Percentiles rank a stretch among this genome's conserved stretches.
Evolutionary conservation across 2,888 invertebrate species (phyloP).

Genomic region (Acleris sparsana): DNA sequence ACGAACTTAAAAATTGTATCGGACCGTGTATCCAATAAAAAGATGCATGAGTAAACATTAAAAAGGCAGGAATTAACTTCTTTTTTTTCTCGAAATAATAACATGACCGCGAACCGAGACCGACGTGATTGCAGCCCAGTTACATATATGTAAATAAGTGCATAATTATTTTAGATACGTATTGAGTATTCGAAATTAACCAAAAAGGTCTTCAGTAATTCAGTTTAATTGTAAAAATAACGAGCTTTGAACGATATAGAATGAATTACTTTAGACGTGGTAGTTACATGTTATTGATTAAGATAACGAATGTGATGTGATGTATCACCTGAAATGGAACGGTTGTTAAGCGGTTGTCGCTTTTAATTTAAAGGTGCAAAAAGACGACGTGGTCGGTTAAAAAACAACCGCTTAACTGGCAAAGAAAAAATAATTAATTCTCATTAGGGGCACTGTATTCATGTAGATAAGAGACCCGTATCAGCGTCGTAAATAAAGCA

Average conservation of each 20-base stretch:
- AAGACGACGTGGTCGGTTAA: slow-evolving; percentile 5
- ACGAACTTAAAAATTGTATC: slow-evolving; percentile 26
- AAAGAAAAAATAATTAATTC: slow-evolving; percentile 27
- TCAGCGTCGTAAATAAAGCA: slow-evolving; percentile 20
- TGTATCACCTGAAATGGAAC: no score
- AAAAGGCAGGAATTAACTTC: slow-evolving; percentile 30
- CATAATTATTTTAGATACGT: no score
- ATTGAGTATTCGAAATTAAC: no score
- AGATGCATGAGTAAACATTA: slow-evolving; percentile 37
- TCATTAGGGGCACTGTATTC: slow-evolving; percentile 32
- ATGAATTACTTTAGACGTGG: no score
- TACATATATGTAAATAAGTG: slow-evolving; percentile 14
- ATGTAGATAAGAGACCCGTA: slow-evolving; percentile 28
- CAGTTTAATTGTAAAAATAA: no score
- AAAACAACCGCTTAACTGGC: slow-evolving; percentile 17
- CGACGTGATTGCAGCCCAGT: slow-evolving; percentile 19
- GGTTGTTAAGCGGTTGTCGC: not conserved
- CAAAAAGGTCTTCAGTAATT: no score
- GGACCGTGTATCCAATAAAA: slow-evolving; percentile 24
- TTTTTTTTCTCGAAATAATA: slow-evolving; percentile 24
- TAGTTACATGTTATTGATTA: no score
- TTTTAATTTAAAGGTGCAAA: not conserved
- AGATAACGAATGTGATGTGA: no score
- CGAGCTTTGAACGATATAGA: no score
- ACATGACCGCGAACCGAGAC: slow-evolving; percentile 29